Percentiles rank a stretch among this genome's conserved stretches.
phyloP scores from a whole-genome alignment of 2,113 vertebrate species.

The Centropus bengalensis region DNA sequence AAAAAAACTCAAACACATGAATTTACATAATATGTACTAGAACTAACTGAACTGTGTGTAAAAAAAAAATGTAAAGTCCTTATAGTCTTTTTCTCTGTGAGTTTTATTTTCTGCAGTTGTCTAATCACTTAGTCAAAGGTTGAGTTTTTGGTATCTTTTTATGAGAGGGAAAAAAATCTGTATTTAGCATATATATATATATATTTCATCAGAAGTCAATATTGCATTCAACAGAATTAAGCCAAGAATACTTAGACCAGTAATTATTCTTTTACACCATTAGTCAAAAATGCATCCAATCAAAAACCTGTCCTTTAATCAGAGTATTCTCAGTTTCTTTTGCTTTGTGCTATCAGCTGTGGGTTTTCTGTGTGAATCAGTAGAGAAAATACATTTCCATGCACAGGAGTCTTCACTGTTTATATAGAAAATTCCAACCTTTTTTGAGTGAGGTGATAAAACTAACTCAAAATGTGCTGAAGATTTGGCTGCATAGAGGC shows the following conservation, averaged over 20 bases:
- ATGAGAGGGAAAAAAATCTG: constrained; percentile 30
- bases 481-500: constrained; percentile 65
- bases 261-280: constrained; percentile 41
- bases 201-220: constrained; percentile 77
- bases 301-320: constrained; percentile 29
- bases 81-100: background rate
- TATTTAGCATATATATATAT: constrained; percentile 37
- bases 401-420: background rate
- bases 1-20: background rate
- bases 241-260: constrained; percentile 56
- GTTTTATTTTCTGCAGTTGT: background rate
- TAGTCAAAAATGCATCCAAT: constrained; percentile 31
- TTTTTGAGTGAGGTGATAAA: constrained; percentile 52
- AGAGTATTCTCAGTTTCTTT: constrained; percentile 27
- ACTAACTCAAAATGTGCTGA: constrained; percentile 53
- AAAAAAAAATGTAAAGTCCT: background rate
- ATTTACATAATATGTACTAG: background rate
- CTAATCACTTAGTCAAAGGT: background rate
- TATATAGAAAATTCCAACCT: background rate
- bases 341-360: constrained; percentile 73
- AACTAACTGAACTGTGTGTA: background rate
- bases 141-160: constrained; percentile 11
- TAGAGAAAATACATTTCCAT: constrained; percentile 21
- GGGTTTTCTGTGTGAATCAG: constrained; percentile 67
- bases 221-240: constrained; percentile 70